phyloP scores from a whole-genome alignment of 2,888 invertebrate species.

The Protophormia terraenovae region DNA sequence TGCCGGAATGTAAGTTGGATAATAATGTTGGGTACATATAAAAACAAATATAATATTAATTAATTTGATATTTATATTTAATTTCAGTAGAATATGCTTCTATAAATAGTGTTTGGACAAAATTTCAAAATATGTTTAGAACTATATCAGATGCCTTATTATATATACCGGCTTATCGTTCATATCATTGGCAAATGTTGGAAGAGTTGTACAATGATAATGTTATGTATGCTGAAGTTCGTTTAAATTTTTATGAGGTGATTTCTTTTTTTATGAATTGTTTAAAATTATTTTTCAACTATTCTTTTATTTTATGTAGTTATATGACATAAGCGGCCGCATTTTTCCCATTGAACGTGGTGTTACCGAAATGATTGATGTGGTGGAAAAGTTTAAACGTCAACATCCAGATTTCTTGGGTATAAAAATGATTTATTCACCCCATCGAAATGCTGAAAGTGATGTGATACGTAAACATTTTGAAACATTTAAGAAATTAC shows the following conservation, averaged over 20 bases:
- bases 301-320: constrained; percentile 70
- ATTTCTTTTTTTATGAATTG: neutral
- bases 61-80: neutral
- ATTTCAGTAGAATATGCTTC: constrained; percentile 77
- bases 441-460: constrained; percentile 70
- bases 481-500: constrained; percentile 72
- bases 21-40: neutral
- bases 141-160: constrained; percentile 81
- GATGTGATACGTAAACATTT: constrained; percentile 69
- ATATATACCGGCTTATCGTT: constrained; percentile 83
- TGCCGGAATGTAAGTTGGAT: constrained; percentile 81
- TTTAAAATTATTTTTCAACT: neutral
- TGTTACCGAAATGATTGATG: constrained; percentile 77
- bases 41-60: neutral
- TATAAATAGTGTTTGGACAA: constrained; percentile 81
- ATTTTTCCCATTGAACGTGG: constrained; percentile 81
- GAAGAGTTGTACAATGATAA: constrained; percentile 84
- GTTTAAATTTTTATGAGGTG: constrained; percentile 77
- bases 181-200: constrained; percentile 83
- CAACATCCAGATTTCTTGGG: constrained; percentile 84
- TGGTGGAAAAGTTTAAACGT: constrained; percentile 82
- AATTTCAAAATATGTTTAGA: constrained; percentile 82
- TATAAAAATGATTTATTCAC: constrained; percentile 83
- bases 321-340: constrained; percentile 84
- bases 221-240: constrained; percentile 84